A percentile compares a stretch with the other conserved stretches of the same genome.
Conservation (phyloP, 2,113 vertebrate species). For the Desmodus rotundus region DNA sequence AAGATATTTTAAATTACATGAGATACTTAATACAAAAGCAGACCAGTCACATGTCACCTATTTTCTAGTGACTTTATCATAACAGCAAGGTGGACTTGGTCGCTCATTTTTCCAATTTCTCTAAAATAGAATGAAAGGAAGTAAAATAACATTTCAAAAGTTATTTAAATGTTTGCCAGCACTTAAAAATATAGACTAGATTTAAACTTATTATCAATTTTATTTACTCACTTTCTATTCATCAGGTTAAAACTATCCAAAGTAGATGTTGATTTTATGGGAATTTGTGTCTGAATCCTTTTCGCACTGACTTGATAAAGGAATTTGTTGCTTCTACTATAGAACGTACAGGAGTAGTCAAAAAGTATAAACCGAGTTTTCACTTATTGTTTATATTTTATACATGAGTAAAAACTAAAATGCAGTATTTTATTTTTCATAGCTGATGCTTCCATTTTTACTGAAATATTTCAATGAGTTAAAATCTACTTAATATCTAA, state of each 20-base stretch:
- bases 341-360: background rate
- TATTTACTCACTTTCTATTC: background rate
- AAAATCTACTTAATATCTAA: background rate
- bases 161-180: background rate
- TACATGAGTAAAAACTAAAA: background rate
- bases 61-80: background rate
- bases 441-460: background rate
- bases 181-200: background rate
- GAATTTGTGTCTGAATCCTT: background rate
- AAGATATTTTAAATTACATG: background rate
- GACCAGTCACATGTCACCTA: background rate
- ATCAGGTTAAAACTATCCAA: background rate
- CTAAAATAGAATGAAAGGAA: constrained; percentile 11
- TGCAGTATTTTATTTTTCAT: constrained; percentile 19
- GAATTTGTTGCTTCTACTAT: background rate
- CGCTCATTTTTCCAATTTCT: background rate
- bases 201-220: background rate
- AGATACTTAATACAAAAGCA: background rate
- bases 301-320: background rate
- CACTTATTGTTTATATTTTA: background rate
- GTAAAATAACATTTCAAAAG: constrained; percentile 2
- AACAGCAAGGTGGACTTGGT: background rate
- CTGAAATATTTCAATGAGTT: background rate
- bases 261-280: background rate
- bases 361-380: background rate